A percentile compares a stretch with the other conserved stretches of the same genome.
Conservation (phyloP, 2,113 vertebrate genomes). For the Brachypodius melanocephalos region DNA sequence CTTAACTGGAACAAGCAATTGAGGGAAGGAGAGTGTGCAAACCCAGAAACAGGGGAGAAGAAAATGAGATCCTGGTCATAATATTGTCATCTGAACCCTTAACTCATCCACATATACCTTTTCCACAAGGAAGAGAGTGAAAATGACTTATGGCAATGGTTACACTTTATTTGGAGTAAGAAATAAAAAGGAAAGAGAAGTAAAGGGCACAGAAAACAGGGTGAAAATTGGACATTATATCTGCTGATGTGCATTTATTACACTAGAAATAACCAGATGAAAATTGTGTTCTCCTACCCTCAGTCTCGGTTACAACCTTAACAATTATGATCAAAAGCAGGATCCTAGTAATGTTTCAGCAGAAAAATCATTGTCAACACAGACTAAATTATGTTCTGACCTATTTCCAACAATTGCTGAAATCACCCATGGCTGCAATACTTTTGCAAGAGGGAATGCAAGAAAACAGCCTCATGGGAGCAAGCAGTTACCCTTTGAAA, state of each 20-base stretch:
- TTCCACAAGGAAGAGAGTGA: not conserved
- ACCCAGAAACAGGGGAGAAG: not conserved
- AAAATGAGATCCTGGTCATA: not conserved
- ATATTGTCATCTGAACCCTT: not conserved
- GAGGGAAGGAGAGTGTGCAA: not conserved
- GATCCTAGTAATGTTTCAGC: not conserved
- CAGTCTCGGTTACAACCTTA: not conserved
- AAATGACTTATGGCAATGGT: not conserved
- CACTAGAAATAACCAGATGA: not conserved
- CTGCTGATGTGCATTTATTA: not conserved
- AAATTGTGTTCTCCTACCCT: not conserved
- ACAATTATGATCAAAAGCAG: not conserved
- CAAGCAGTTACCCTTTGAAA: not conserved
- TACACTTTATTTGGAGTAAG: not conserved
- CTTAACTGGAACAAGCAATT: not conserved
- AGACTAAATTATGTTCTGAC: not conserved
- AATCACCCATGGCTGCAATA: not conserved
- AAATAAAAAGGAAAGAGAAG: not conserved
- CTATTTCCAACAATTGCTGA: accelerated
- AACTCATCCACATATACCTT: not conserved
- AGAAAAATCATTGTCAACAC: not conserved
- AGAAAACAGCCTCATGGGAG: not conserved
- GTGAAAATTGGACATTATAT: not conserved
- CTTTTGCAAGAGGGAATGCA: not conserved
- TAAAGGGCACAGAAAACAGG: not conserved